A percentile compares a stretch with the other conserved stretches of the same genome.
These are phyloP conservation scores for Pelodytes ibericus DNA, from an alignment of 2,797 vertebrate genomes.

Conservation along the genomic window DNA sequence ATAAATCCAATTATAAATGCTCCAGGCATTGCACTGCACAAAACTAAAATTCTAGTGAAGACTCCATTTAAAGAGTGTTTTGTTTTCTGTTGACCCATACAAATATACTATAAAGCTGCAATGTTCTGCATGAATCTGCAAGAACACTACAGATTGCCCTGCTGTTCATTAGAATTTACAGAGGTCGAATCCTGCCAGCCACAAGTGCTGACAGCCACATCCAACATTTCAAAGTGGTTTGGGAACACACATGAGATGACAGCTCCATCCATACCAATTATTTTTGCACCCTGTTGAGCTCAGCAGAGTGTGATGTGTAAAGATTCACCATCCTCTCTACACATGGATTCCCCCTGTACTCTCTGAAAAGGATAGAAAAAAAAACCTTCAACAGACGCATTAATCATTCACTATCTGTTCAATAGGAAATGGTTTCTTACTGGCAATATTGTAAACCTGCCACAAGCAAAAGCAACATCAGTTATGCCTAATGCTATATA, in stretches of 20 bases:
- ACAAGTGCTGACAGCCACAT: background rate
- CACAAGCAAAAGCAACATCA: constrained; percentile 30
- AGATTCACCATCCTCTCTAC: background rate
- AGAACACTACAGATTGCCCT: rapidly evolving
- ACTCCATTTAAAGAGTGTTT: constrained; percentile 14
- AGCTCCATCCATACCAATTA: constrained; percentile 33
- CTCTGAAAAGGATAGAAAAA: background rate
- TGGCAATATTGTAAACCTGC: constrained; percentile 41
- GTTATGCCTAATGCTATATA: constrained; percentile 20
- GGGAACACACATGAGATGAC: constrained; percentile 7
- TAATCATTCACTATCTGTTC: constrained; percentile 13
- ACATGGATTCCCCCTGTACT: background rate
- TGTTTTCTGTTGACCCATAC: constrained; percentile 30
- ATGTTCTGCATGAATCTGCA: constrained; percentile 16
- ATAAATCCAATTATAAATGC: no score
- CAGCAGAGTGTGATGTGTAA: constrained; percentile 7
- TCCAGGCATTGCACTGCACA: background rate
- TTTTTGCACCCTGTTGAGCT: constrained; percentile 6
- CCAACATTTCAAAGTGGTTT: constrained; percentile 27
- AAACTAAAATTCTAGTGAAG: background rate
- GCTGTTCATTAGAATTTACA: constrained; percentile 23
- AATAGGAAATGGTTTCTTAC: constrained; percentile 20
- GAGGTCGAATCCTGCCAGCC: background rate
- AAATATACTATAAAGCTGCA: background rate
- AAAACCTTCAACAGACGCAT: background rate